Percentiles rank a stretch among this genome's conserved stretches.
These are phyloP conservation scores for Potamarius usumacintae DNA, from an alignment of 2,113 vertebrate species.

Conservation along the genomic window DNA sequence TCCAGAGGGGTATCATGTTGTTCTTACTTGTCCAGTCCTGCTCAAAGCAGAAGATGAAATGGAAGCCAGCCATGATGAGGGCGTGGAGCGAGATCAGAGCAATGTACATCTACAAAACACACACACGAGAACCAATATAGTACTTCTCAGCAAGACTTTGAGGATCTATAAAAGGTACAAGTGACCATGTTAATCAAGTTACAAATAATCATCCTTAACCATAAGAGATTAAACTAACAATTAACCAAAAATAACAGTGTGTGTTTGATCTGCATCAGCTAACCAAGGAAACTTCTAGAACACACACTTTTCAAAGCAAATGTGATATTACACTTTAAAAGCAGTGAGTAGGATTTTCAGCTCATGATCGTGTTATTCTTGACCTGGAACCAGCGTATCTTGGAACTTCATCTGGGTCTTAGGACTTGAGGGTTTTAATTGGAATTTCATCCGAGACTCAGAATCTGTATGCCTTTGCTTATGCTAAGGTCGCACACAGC, in stretches of 20 bases:
- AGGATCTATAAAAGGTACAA: neutral
- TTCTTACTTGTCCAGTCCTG: slow-evolving; percentile 96
- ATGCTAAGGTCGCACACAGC: no score
- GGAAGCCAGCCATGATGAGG: slow-evolving; percentile 90
- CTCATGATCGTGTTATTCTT: no score
- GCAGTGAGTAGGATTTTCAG: neutral
- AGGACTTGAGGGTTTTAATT: no score
- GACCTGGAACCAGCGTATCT: no score
- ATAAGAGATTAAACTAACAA: neutral
- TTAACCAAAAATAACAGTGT: neutral
- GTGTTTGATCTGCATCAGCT: neutral
- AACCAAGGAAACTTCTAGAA: neutral
- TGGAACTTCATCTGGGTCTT: no score
- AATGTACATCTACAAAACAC: slow-evolving; percentile 92
- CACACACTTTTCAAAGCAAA: neutral
- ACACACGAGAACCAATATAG: neutral
- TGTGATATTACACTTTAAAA: neutral
- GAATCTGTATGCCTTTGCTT: no score
- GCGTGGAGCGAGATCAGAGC: slow-evolving; percentile 94
- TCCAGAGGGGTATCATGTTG: neutral
- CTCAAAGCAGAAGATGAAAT: slow-evolving; percentile 95
- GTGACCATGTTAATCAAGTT: neutral
- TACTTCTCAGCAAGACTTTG: neutral
- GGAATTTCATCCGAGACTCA: no score
- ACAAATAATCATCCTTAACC: neutral